Percentiles rank a stretch among this genome's conserved stretches.
Conservation (phyloP, 92 coral and sea anemone genomes). For the Umimayanthus kanabou region DNA sequence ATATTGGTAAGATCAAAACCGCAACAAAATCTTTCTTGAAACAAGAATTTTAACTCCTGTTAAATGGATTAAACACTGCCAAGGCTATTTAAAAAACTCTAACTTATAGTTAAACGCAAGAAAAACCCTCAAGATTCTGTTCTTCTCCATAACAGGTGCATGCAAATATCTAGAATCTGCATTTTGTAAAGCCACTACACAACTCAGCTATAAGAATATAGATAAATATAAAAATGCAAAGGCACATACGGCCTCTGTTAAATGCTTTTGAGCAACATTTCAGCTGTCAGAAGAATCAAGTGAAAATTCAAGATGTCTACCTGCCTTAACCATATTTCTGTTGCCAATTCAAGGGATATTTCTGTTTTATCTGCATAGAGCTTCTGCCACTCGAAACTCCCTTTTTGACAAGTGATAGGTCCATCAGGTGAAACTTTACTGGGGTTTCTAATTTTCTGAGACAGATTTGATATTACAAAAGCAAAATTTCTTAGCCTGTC, state of each 20-base stretch:
- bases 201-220: neutral
- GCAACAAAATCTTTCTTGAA: neutral
- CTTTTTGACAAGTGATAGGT: conserved; percentile 24
- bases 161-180: conserved; percentile 18
- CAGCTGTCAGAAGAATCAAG: neutral
- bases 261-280: neutral
- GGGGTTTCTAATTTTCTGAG: neutral
- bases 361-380: conserved; percentile 56
- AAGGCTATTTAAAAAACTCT: too few relatives aligned
- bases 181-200: conserved; percentile 4
- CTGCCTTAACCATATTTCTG: conserved; percentile 88
- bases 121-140: neutral
- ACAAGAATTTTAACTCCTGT: neutral
- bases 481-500: neutral
- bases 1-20: neutral
- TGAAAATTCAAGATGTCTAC: conserved; percentile 43
- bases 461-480: neutral
- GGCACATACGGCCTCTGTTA: neutral
- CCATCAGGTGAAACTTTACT: conserved; percentile 55
- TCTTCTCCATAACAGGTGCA: conserved; percentile 7
- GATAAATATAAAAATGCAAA: neutral
- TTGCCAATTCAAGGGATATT: conserved; percentile 32
- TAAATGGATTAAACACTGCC: neutral
- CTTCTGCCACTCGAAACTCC: conserved; percentile 48
- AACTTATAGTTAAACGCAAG: too few relatives aligned